These are phyloP conservation scores for Leptopterna dolabrata DNA, from an alignment of 2,888 invertebrate genomes.

Conservation along the genomic window DNA sequence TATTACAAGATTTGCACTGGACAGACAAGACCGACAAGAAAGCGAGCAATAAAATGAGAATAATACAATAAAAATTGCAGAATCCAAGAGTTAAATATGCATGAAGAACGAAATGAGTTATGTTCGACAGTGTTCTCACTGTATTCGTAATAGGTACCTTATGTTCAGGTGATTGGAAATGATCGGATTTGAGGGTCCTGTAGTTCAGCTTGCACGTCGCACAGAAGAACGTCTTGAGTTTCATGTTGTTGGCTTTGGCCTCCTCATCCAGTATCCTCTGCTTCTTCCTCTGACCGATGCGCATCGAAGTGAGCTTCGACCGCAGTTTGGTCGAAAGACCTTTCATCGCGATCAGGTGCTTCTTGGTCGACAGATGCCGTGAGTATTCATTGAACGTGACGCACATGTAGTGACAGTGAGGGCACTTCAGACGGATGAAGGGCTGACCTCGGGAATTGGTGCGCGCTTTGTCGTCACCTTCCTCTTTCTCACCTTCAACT, in stretches of 20 bases:
- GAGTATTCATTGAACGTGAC: slow-evolving; percentile 81
- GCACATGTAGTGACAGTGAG: slow-evolving; percentile 81
- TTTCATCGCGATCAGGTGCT: slow-evolving; percentile 80
- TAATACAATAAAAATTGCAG: no score
- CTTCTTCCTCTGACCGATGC: slow-evolving; percentile 81
- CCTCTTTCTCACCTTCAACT: slow-evolving; percentile 7
- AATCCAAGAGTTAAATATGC: no score
- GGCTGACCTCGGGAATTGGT: neutral
- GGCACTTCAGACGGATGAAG: slow-evolving; percentile 76
- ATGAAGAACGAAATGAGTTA: no score
- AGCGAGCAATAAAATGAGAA: no score
- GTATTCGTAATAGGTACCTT: no score
- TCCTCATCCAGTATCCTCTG: slow-evolving; percentile 80
- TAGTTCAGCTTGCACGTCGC: slow-evolving; percentile 81
- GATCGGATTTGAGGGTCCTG: slow-evolving; percentile 79
- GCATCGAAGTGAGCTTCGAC: slow-evolving; percentile 80
- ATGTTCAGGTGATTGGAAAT: slow-evolving; percentile 83
- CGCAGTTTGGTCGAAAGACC: slow-evolving; percentile 80
- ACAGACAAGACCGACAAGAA: no score
- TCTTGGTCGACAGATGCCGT: slow-evolving; percentile 77
- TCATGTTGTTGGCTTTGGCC: slow-evolving; percentile 71
- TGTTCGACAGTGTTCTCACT: no score
- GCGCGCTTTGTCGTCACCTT: neutral
- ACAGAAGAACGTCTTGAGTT: slow-evolving; percentile 77
- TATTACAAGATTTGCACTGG: no score